Evolutionary conservation across 2,888 invertebrate species (phyloP), one percentile per base, ranked within the genome.

Genomic region (Caenorhabditis angaria): DNA sequence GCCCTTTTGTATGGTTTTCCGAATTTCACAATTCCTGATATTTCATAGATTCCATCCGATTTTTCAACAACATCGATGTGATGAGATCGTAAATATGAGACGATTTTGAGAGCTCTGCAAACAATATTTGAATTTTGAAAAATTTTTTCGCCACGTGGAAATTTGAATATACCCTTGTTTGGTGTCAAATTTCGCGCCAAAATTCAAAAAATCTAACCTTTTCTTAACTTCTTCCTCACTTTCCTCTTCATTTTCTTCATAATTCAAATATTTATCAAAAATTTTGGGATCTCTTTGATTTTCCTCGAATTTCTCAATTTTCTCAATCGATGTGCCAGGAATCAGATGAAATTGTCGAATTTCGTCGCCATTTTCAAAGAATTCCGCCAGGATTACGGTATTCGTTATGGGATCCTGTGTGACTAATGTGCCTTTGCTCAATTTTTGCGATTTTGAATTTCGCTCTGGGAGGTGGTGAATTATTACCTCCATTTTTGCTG

Each of bases 361-460:
- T 54, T 65, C 25, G 51, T 53, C 12, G 22, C 41, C 27, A 29
- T 51, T 51, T 51, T 60, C 50, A 20, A 51, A 32, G 51, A 76
- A 76, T 60, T 70, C 59, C 12, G 77, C 66, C 12, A 83, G 35
- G 3, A 81, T 71, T 12, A 83, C n/a, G 27, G 67, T 65, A 35
- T 65, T 62, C 3, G 71, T 70, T 18, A 73, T 62, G 12, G 83
- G 82, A 71, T 83, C 82, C 1, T 70, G 55, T 3, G 83, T 71
- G 35, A 77, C 67, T 20, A 83, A 65, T 62, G 81, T 77, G 8
- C 82, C 82, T n/a, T n/a, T n/a, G 8, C 4, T n/a, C 8, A n/a
- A 48, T n/a, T n/a, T 48, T 8, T n/a, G 12, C 4, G 12, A 48
- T 18, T 8, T n/a, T n/a, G n/a, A 8, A 8, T n/a, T 48, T n/a